phyloP scores from a whole-genome alignment of 2,888 invertebrate genomes.

The Spicauda simplicius region DNA sequence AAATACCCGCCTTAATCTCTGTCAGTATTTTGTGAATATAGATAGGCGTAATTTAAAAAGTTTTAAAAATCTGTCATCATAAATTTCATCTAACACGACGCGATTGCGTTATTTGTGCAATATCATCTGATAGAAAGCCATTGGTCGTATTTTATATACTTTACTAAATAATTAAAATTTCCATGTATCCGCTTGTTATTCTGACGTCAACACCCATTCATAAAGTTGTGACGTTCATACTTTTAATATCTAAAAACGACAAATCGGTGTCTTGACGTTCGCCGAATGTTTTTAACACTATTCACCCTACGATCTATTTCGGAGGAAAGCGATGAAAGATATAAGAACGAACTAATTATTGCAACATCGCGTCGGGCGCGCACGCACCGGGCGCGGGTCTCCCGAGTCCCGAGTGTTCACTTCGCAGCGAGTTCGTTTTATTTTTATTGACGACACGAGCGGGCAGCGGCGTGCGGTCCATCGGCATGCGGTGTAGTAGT shows the following conservation, averaged over 20 bases:
- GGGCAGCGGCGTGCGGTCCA: slow-evolving; percentile 42
- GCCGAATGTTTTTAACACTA: slow-evolving; percentile 49
- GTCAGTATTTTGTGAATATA: too few species aligned
- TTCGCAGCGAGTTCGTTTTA: slow-evolving; percentile 65
- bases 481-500: slow-evolving; percentile 57
- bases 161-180: slow-evolving; percentile 38
- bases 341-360: slow-evolving; percentile 42
- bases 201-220: slow-evolving; percentile 79
- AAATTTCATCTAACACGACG: too few species aligned
- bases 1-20: not conserved
- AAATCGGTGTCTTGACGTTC: slow-evolving; percentile 44
- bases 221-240: slow-evolving; percentile 60
- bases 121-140: too few species aligned
- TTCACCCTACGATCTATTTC: slow-evolving; percentile 50
- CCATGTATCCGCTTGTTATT: slow-evolving; percentile 46
- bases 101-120: too few species aligned
- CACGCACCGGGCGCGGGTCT: slow-evolving; percentile 35
- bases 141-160: not conserved
- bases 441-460: slow-evolving; percentile 65
- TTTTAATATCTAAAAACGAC: slow-evolving; percentile 53
- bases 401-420: slow-evolving; percentile 45
- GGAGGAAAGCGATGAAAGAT: slow-evolving; percentile 46
- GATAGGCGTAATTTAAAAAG: too few species aligned
- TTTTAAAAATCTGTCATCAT: too few species aligned
- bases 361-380: slow-evolving; percentile 40